Percentiles rank a stretch among this genome's conserved stretches.
These are phyloP conservation scores for Asteroscopus sphinx DNA, from an alignment of 2,888 invertebrate species.

Conservation along the genomic window DNA sequence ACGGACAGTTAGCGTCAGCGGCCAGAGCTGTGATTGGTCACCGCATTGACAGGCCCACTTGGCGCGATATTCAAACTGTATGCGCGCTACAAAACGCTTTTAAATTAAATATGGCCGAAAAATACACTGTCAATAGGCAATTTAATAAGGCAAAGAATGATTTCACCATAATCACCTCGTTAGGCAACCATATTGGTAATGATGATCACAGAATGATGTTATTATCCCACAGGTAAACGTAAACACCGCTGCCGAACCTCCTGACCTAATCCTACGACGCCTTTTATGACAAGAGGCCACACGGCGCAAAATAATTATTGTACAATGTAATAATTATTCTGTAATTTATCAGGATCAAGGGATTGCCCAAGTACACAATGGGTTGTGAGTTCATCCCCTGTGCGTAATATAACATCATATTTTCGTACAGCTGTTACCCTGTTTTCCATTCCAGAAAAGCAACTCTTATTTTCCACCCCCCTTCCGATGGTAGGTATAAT, in stretches of 20 bases:
- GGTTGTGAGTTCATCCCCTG: conserved; percentile 17
- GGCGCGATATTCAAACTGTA: too few relatives aligned
- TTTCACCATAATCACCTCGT: conserved; percentile 16
- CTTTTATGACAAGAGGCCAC: conserved; percentile 21
- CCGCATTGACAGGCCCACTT: too few relatives aligned
- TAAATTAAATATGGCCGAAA: too few relatives aligned
- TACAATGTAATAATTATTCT: conserved; percentile 37
- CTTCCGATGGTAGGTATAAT: too few relatives aligned
- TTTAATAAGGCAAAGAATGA: too few relatives aligned
- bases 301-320: conserved; percentile 43
- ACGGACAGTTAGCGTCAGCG: too few relatives aligned
- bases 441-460: background rate
- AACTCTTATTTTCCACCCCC: too few relatives aligned
- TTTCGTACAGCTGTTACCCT: conserved; percentile 8
- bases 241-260: conserved; percentile 22
- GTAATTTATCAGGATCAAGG: conserved; percentile 42
- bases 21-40: too few relatives aligned
- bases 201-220: conserved; percentile 24
- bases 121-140: too few relatives aligned
- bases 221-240: conserved; percentile 33
- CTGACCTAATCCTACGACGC: conserved; percentile 31
- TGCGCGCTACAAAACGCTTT: too few relatives aligned
- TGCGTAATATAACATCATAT: background rate
- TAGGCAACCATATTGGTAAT: conserved; percentile 20
- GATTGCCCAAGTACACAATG: conserved; percentile 20